These are phyloP conservation scores for Dicyrtomina minuta DNA, from an alignment of 2,888 invertebrate genomes.

Conservation along the genomic window DNA sequence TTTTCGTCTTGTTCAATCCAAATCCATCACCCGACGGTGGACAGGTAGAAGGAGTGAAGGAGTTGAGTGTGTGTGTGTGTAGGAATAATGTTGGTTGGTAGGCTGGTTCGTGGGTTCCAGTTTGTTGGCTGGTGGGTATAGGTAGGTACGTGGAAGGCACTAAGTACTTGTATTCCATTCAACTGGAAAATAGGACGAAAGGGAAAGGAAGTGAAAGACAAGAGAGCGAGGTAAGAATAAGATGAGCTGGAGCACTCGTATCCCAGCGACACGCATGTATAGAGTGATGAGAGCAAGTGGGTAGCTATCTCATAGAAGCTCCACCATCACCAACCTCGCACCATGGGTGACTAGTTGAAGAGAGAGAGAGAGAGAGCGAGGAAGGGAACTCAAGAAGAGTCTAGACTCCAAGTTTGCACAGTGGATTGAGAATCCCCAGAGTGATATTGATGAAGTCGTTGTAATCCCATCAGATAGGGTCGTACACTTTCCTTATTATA, in stretches of 20 bases:
- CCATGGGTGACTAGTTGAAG: neutral
- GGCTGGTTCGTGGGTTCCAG: no score
- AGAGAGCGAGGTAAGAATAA: neutral
- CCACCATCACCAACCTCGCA: neutral
- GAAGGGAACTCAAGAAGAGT: neutral
- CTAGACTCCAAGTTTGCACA: constrained; percentile 6
- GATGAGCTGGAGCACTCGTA: neutral
- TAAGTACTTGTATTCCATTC: neutral
- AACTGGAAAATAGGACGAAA: neutral
- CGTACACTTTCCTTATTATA: constrained; percentile 24
- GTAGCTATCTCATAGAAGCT: neutral
- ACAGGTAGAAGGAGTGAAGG: no score
- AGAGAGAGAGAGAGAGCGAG: constrained; percentile 1
- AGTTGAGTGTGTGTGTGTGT: no score
- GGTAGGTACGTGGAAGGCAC: no score
- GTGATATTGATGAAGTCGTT: constrained; percentile 52
- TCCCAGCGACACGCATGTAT: neutral
- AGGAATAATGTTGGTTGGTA: no score
- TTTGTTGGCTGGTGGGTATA: no score
- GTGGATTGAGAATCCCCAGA: constrained; percentile 45
- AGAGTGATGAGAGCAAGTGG: neutral
- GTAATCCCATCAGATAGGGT: constrained; percentile 43
- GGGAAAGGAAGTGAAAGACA: neutral
- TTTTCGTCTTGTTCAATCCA: no score
- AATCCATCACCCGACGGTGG: no score